Evolutionary conservation across 2,888 invertebrate genomes (phyloP).

Genomic region (Tupiocoris notatus): DNA sequence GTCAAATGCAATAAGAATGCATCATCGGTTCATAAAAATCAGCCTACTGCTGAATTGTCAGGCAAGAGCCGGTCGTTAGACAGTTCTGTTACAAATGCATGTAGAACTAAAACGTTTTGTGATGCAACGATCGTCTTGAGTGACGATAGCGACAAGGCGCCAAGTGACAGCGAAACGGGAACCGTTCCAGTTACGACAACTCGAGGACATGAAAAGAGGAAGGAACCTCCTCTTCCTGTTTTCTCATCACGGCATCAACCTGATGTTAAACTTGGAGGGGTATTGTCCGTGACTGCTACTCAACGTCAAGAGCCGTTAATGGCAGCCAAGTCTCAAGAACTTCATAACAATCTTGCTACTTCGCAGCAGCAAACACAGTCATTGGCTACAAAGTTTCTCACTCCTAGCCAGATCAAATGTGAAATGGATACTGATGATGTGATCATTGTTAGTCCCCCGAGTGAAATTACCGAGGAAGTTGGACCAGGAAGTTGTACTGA

Average conservation of each 20-base stretch:
- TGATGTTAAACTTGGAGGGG: background rate
- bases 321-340: background rate
- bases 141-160: constrained; percentile 13
- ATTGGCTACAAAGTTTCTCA: background rate
- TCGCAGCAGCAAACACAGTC: too few species aligned
- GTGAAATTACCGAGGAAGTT: background rate
- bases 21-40: background rate
- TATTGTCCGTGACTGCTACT: background rate
- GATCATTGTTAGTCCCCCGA: constrained; percentile 1
- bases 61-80: background rate
- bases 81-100: background rate
- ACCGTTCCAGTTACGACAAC: background rate
- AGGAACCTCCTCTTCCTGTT: background rate
- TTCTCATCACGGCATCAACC: background rate
- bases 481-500: too few species aligned
- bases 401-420: constrained; percentile 26
- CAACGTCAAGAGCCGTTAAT: background rate
- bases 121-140: constrained; percentile 18
- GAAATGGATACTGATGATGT: constrained; percentile 9
- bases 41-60: background rate
- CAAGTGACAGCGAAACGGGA: background rate
- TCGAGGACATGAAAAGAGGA: background rate
- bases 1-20: too few species aligned
- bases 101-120: background rate
- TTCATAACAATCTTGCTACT: too few species aligned